A percentile compares a stretch with the other conserved stretches of the same genome.
Conservation (phyloP, 2,113 vertebrate genomes). For the Ammodytes marinus region DNA sequence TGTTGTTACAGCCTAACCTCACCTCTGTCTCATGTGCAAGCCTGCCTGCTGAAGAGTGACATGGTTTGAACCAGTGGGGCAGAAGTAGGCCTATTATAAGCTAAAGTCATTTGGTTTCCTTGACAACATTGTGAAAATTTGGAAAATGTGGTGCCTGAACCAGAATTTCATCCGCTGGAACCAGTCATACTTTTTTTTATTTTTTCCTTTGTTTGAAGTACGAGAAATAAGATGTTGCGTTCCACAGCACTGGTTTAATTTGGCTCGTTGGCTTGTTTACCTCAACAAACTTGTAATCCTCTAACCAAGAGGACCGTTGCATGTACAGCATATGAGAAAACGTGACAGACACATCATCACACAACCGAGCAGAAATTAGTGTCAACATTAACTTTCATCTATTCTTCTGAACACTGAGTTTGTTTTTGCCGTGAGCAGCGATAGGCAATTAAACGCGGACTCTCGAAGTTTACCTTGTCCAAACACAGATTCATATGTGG, state of each 20-base stretch:
- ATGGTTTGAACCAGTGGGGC: conserved; percentile 34
- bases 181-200: neutral
- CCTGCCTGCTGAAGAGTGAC: conserved; percentile 7
- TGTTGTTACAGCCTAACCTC: conserved; percentile 14
- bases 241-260: conserved; percentile 28
- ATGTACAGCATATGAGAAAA: conserved; percentile 23
- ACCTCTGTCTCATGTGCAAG: conserved; percentile 2
- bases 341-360: conserved; percentile 35
- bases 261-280: conserved; percentile 46
- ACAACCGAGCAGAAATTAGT: conserved; percentile 21
- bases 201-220: conserved; percentile 31
- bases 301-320: conserved; percentile 14
- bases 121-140: conserved; percentile 57
- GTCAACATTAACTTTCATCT: conserved; percentile 49
- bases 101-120: conserved; percentile 44
- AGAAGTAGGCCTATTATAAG: conserved; percentile 50
- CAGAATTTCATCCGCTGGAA: conserved; percentile 29
- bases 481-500: conserved; percentile 35
- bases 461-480: conserved; percentile 36
- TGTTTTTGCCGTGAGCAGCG: conserved; percentile 36
- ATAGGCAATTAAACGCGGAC: conserved; percentile 44
- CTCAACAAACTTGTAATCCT: conserved; percentile 51
- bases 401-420: conserved; percentile 21
- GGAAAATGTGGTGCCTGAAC: conserved; percentile 29
- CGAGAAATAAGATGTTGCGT: conserved; percentile 15